A percentile compares a stretch with the other conserved stretches of the same genome.
These are phyloP conservation scores for Thera britannica DNA, from an alignment of 2,888 invertebrate genomes.

Conservation along the genomic window DNA sequence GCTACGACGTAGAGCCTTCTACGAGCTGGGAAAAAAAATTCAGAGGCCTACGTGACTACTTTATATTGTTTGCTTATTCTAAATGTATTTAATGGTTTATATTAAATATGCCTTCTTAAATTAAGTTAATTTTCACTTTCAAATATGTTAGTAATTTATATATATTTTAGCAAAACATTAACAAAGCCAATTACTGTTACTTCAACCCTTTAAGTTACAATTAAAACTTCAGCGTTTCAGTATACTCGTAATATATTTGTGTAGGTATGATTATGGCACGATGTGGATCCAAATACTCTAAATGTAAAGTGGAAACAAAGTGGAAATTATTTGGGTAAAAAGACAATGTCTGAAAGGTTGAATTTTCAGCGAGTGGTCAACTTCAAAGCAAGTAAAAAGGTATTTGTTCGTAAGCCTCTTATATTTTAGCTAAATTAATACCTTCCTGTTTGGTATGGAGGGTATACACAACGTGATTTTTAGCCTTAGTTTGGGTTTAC, in stretches of 20 bases:
- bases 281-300: constrained; percentile 17
- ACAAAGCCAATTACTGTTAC: constrained; percentile 15
- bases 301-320: constrained; percentile 19
- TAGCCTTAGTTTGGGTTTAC: background rate
- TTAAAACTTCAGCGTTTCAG: constrained; percentile 9
- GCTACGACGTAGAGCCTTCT: background rate
- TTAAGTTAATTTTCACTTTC: constrained; percentile 1
- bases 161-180: constrained; percentile 13
- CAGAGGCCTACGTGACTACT: background rate
- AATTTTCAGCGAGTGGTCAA: constrained; percentile 32
- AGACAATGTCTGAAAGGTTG: constrained; percentile 28
- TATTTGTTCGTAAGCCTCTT: constrained; percentile 47
- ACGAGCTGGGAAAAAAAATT: too few relatives aligned
- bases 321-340: constrained; percentile 27
- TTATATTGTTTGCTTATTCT: too few relatives aligned
- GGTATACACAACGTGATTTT: constrained; percentile 6
- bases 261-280: background rate
- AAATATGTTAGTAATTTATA: constrained; percentile 10
- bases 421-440: constrained; percentile 47
- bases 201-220: constrained; percentile 25
- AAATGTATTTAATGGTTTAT: background rate
- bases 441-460: constrained; percentile 3
- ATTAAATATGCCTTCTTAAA: background rate
- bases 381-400: constrained; percentile 45
- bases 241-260: background rate